phyloP scores from a whole-genome alignment of 2,888 invertebrate genomes.

The Liposcelis brunnea region DNA sequence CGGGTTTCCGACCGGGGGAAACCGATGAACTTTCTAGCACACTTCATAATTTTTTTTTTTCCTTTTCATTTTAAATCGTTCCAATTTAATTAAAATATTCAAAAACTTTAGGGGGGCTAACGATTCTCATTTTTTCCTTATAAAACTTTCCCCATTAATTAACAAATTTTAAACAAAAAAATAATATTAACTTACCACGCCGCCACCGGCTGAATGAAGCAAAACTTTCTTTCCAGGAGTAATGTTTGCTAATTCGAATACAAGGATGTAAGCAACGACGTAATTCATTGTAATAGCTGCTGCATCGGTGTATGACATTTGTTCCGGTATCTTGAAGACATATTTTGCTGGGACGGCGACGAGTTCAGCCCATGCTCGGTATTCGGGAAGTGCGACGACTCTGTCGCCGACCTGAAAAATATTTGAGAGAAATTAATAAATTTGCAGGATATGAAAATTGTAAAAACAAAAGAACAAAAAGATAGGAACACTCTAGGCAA shows the following conservation, averaged over 20 bases:
- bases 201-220: constrained; percentile 73
- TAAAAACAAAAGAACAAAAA: not conserved
- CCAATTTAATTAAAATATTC: too few species aligned
- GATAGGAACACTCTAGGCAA: not conserved
- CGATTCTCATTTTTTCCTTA: too few species aligned
- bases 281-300: constrained; percentile 75
- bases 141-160: too few species aligned
- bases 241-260: constrained; percentile 67
- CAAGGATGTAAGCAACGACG: constrained; percentile 65
- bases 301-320: constrained; percentile 60
- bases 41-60: too few species aligned
- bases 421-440: constrained; percentile 15
- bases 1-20: too few species aligned
- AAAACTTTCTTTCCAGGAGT: constrained; percentile 62
- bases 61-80: too few species aligned
- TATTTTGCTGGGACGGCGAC: constrained; percentile 63
- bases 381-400: constrained; percentile 71
- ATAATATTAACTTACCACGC: constrained; percentile 79
- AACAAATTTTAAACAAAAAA: too few species aligned
- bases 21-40: too few species aligned
- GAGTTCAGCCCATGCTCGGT: constrained; percentile 72
- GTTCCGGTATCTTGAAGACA: constrained; percentile 58
- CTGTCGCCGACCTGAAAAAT: constrained; percentile 50
- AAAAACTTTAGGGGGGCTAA: too few species aligned
- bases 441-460: not conserved